Conservation (phyloP, 2,888 invertebrate genomes). For the Galerucella calmariensis region DNA sequence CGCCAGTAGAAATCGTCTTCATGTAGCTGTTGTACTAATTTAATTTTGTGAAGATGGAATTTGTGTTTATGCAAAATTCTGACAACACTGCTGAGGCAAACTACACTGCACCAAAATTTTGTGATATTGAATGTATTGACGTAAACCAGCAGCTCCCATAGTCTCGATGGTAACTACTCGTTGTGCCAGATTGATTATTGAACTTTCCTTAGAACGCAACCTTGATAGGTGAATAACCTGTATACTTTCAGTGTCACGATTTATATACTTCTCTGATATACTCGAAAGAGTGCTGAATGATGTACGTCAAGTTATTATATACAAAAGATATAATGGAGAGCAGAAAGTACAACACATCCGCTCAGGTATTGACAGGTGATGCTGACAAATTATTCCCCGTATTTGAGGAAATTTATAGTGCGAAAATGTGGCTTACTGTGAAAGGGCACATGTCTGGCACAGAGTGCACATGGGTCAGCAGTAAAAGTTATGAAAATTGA, state of each 20-base stretch:
- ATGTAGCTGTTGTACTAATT: no score
- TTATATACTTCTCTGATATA: constrained; percentile 33
- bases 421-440: constrained; percentile 8
- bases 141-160: no score
- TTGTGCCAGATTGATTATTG: not conserved
- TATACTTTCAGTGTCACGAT: constrained; percentile 32
- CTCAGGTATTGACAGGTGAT: constrained; percentile 35
- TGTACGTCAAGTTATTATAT: constrained; percentile 38
- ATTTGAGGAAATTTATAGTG: constrained; percentile 1
- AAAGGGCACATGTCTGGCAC: not conserved
- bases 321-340: constrained; percentile 35
- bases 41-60: no score
- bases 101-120: no score
- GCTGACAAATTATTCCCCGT: constrained; percentile 38
- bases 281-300: constrained; percentile 33
- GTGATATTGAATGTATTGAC: no score
- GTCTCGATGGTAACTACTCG: no score
- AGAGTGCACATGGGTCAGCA: not conserved
- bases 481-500: not conserved
- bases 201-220: not conserved
- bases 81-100: no score
- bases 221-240: not conserved
- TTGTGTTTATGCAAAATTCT: no score
- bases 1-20: no score
- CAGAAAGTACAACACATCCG: constrained; percentile 32